Conservation (phyloP, 2,888 invertebrate genomes). For the Aspidiotus destructor region DNA sequence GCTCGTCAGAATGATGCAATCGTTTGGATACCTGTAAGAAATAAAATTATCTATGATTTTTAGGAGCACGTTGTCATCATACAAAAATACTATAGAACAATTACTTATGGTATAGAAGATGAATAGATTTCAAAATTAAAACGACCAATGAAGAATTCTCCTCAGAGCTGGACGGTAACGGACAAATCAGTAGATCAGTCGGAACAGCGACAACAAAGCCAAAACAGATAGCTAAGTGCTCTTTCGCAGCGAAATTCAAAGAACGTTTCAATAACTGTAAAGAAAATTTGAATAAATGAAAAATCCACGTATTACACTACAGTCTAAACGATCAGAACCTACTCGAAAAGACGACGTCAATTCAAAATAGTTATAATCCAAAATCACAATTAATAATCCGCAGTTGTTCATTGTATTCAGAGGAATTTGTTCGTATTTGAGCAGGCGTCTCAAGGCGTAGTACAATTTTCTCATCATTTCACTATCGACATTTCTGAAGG, state of each 20-base stretch:
- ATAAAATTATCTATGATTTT: not conserved
- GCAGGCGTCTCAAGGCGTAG: not conserved
- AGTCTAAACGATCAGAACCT: not conserved
- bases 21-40: conserved; percentile 10
- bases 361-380: conserved; percentile 16
- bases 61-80: not conserved
- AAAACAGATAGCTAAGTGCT: conserved; percentile 11
- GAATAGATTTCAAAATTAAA: not conserved
- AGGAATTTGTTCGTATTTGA: not conserved
- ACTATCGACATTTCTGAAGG: not conserved
- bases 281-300: not conserved
- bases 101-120: not conserved
- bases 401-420: conserved; percentile 18
- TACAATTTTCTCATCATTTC: not conserved
- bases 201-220: conserved; percentile 8
- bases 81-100: not conserved
- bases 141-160: not conserved
- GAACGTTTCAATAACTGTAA: conserved; percentile 1
- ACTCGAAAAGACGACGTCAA: conserved; percentile 7
- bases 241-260: not conserved
- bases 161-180: not conserved
- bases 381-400: conserved; percentile 10
- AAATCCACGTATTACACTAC: not conserved
- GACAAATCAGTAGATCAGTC: not conserved
- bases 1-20: not conserved